A percentile compares a stretch with the other conserved stretches of the same genome.
Evolutionary conservation across 2,888 invertebrate species (phyloP).

Genomic region (Cryptus viduatorius): DNA sequence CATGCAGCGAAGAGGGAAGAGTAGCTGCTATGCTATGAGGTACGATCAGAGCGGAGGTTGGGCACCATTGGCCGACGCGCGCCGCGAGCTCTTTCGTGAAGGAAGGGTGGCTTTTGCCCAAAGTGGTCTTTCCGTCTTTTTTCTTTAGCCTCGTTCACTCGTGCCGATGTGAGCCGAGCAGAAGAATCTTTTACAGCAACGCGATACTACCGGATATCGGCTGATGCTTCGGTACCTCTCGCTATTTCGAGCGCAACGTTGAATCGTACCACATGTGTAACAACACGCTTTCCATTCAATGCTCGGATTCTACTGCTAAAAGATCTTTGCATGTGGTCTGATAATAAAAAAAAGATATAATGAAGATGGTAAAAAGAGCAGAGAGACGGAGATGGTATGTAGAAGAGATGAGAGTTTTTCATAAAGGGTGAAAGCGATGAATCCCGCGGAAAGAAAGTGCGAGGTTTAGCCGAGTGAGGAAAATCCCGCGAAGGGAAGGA

Average conservation of each 20-base stretch:
- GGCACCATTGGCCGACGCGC: constrained; percentile 67
- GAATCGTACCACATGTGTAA: constrained; percentile 6
- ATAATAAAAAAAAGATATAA: constrained; percentile 3
- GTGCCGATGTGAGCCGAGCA: constrained; percentile 47
- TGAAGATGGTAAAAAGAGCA: constrained; percentile 51
- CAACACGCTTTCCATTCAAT: constrained; percentile 33
- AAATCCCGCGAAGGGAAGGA: constrained; percentile 20
- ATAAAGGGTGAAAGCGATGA: constrained; percentile 44
- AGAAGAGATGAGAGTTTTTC: constrained; percentile 19
- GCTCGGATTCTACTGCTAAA: constrained; percentile 4
- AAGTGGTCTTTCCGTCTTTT: constrained; percentile 51
- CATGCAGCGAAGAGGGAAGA: background rate
- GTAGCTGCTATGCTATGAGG: constrained; percentile 7
- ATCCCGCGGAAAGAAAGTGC: constrained; percentile 34
- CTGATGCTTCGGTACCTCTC: constrained; percentile 46
- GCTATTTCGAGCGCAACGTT: constrained; percentile 7
- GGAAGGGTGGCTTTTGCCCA: constrained; percentile 64
- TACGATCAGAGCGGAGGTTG: constrained; percentile 27
- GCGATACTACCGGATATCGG: constrained; percentile 36
- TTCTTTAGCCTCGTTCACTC: background rate
- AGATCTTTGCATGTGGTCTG: constrained; percentile 33
- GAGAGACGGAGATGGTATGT: constrained; percentile 38
- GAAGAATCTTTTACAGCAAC: constrained; percentile 33
- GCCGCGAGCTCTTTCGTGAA: constrained; percentile 54
- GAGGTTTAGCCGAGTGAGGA: background rate